These are phyloP conservation scores for Chrysaora quinquecirrha DNA, from an alignment of 30 jellyfish, hydroid and myxozoan genomes.

Conservation along the genomic window DNA sequence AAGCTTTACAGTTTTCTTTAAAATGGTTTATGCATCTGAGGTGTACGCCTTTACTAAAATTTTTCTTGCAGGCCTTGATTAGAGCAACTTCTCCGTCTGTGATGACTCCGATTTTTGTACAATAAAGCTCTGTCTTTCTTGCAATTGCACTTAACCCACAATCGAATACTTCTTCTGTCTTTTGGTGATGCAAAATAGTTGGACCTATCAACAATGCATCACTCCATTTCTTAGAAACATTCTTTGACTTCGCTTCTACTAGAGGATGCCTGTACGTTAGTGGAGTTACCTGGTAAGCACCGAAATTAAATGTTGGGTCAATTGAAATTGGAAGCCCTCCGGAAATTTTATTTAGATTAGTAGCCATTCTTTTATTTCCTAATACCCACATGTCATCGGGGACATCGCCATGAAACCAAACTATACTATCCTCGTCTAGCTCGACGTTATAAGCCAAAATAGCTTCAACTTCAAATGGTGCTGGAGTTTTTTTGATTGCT, in stretches of 20 bases:
- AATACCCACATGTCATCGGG: background rate
- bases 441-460: background rate
- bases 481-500: background rate
- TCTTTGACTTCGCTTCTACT: background rate
- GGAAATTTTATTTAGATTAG: too few species aligned
- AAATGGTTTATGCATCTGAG: too few species aligned
- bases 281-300: background rate
- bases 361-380: background rate
- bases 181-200: background rate
- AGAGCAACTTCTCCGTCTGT: too few species aligned
- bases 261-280: background rate
- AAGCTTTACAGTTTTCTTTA: too few species aligned
- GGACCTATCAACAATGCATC: background rate
- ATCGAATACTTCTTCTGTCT: background rate
- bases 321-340: background rate
- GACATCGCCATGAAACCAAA: background rate
- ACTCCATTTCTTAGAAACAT: background rate
- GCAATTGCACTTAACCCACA: constrained; percentile 10
- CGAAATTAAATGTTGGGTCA: too few species aligned
- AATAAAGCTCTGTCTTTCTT: background rate
- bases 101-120: background rate
- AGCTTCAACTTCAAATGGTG: background rate
- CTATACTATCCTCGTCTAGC: background rate
- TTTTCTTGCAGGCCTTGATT: too few species aligned
- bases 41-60: too few species aligned